These are phyloP conservation scores for Arvicanthis niloticus DNA, from an alignment of 2,113 vertebrate genomes.

Conservation along the genomic window DNA sequence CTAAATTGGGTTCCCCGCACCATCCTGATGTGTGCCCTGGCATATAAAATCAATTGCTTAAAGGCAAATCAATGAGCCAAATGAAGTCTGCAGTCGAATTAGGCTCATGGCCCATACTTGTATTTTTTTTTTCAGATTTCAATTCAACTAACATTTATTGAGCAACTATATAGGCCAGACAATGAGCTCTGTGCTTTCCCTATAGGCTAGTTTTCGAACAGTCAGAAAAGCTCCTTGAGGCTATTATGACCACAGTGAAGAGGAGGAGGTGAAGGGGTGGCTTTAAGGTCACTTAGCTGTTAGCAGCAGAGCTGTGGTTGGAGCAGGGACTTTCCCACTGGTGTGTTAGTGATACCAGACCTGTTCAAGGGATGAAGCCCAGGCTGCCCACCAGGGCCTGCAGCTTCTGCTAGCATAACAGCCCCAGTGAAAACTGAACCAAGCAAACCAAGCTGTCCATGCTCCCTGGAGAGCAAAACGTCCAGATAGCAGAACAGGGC, in stretches of 20 bases:
- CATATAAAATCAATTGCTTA: conserved; percentile 74
- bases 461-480: not conserved
- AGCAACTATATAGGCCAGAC: conserved; percentile 69
- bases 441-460: not conserved
- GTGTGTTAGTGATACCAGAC: not conserved
- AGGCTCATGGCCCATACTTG: conserved; percentile 52
- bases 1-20: conserved; percentile 57
- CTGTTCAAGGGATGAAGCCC: not conserved
- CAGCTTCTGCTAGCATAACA: not conserved
- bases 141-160: conserved; percentile 79
- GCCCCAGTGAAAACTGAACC: not conserved
- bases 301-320: not conserved
- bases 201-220: conserved; percentile 35
- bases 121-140: conserved; percentile 53
- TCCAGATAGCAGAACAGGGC: not conserved
- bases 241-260: not conserved
- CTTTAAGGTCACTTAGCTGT: not conserved
- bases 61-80: conserved; percentile 77
- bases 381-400: not conserved
- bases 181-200: conserved; percentile 35
- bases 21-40: conserved; percentile 63
- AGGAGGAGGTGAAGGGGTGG: not conserved
- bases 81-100: conserved; percentile 73
- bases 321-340: not conserved
- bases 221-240: not conserved